Percentiles rank a stretch among this genome's conserved stretches.
Evolutionary conservation across 2,113 vertebrate species (phyloP).

Genomic region (Prochilodus magdalenae): DNA sequence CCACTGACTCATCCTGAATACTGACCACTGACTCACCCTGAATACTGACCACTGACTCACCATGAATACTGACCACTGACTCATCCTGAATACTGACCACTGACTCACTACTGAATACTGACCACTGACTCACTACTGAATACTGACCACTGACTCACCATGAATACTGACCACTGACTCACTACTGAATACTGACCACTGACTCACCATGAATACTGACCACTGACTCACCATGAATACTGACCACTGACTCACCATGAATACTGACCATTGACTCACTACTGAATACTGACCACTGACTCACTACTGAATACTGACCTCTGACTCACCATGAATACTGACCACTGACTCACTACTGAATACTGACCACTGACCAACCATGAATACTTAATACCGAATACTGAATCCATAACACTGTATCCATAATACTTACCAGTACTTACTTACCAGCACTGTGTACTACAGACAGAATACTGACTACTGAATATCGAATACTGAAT

Average conservation of each 20-base stretch:
- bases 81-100: no score
- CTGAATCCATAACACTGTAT: no score
- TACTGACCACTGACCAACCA: no score
- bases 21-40: background rate
- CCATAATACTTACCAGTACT: background rate
- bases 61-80: background rate
- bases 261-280: no score
- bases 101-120: background rate
- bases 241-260: background rate
- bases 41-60: background rate
- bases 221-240: background rate
- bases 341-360: background rate
- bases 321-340: background rate
- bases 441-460: background rate
- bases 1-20: no score
- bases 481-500: background rate
- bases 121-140: background rate
- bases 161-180: background rate
- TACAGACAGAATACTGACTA: background rate
- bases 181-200: background rate
- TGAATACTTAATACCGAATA: no score
- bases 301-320: background rate
- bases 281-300: no score
- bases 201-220: no score
- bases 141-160: background rate